Evolutionary conservation across 2,888 invertebrate species (phyloP).

Genomic region (Lampropteryx suffumata): DNA sequence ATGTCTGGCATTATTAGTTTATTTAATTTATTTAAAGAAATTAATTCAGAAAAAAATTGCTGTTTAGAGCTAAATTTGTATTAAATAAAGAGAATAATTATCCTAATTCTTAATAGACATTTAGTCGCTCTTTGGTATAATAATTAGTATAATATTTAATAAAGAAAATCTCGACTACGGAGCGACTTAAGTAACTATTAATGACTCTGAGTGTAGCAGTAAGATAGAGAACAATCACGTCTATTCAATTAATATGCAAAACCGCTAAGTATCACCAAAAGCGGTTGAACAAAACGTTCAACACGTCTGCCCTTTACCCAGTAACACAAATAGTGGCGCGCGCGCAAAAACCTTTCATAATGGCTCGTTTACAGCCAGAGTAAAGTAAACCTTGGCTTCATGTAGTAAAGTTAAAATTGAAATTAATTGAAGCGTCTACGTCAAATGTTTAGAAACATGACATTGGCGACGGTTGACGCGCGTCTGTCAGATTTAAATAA

Average conservation of each 20-base stretch:
- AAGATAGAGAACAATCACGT: conserved; percentile 12
- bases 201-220: too few species aligned
- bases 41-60: too few species aligned
- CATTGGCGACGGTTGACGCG: conserved; percentile 61
- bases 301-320: conserved; percentile 76
- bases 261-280: conserved; percentile 38
- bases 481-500: conserved; percentile 63
- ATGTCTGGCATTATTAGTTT: too few species aligned
- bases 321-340: conserved; percentile 66
- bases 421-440: not conserved
- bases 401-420: conserved; percentile 42
- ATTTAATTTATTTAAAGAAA: too few species aligned
- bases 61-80: too few species aligned
- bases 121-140: too few species aligned
- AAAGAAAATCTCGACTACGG: too few species aligned
- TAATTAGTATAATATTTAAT: too few species aligned
- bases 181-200: too few species aligned
- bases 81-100: too few species aligned
- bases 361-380: conserved; percentile 13
- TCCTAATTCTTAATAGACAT: too few species aligned
- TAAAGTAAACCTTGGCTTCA: not conserved
- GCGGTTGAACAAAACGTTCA: conserved; percentile 46
- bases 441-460: conserved; percentile 57
- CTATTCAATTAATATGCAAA: conserved; percentile 41
- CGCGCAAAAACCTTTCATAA: conserved; percentile 52